Evolutionary conservation across 2,888 invertebrate genomes (phyloP), one percentile per base, ranked within the genome.

Genomic region (Patella caerulea): DNA sequence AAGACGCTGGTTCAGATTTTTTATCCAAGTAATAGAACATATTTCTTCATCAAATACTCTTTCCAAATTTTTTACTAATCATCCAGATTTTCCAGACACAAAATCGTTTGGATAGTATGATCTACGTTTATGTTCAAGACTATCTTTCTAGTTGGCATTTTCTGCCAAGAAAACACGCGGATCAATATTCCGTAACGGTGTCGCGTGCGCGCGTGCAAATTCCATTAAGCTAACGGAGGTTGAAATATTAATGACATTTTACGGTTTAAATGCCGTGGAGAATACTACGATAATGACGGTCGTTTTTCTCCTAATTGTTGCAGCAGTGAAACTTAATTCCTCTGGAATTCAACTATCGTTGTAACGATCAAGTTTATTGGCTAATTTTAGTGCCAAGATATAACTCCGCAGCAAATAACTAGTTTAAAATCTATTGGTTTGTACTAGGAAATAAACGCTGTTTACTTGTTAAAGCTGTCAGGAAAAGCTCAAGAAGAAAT

Each of bases 281-380:
- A 65, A 65, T 65, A 24, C 65, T 24, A 9, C 65, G 65, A 24
- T 65, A 65, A 65, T 65, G 65, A 65, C 24, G 19, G 24, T 24
- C 19, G 65, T 24, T 24, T 24, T 65, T 65, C 65, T 65, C 65
- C 45, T 65, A 65, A 65, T 65, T 65, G 65, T 24, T 65, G 65
- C 65, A 65, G 19, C 65, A 65, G 65, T 65, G 65, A 65, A 65
- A 65, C 65, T 65, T 24, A 65, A 24, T 24, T 65, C 65, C 24
- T 65, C 65, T 12, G 65, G 65, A 65, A 65, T 65, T 65, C 24
- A 65, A 24, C 65, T 65, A 65, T 65, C 65, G 65, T 12, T 65
- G 65, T 65, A 65, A 65, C 65, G 65, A 65, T 65, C 65, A 65
- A 24, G 65, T 65, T 65, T 65, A 65, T 65, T 65, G 65, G 65